Evolutionary conservation across 2,113 vertebrate genomes (phyloP), one percentile per base, ranked within the genome.

Genomic region (Thomomys bottae): DNA sequence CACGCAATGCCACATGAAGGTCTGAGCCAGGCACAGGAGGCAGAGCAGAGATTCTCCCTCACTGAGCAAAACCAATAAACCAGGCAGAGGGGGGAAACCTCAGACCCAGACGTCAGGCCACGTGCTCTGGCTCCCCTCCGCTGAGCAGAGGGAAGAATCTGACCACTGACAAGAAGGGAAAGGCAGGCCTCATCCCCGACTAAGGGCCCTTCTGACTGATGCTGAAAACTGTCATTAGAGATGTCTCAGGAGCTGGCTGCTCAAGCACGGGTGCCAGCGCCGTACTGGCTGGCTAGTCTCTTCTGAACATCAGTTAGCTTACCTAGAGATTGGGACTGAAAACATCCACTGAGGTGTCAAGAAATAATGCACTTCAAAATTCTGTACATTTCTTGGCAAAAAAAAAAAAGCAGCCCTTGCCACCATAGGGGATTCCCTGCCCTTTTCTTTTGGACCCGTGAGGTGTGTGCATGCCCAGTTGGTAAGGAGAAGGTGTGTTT

Each of bases 291-390:
- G n/a, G 34, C 15, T 38, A 2, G 30, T 8, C 24, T 24, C 73
- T n/a, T 76, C 49, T 10, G 2, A 40, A 11, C 23, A 9, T 28
- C 63, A 18, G 14, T 38, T 63, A 87, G 61, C 87, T 57, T 5
- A n/a, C 63, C 59, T 57, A 5, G n/a, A 9, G 66, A 71, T 49
- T 4, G 40, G 63, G 24, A 9, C 14, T 38, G 8, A 38, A 24
- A 6, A 21, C 36, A 3, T 20, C 5, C 15, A 38, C 32, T 26
- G 70, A 49, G 7, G 1, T 26, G 15, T 49, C 5, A 23, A 81
- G 66, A 57, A 42, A 36, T 9, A 2, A 64, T 0, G 24, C 30
- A 0, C 3, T 12, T 5, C 7, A 9, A 66, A 38, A 28, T 1
- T 21, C 3, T 8, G 11, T 4, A 20, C 26, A 1, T 40, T 36